Evolutionary conservation across 2,113 vertebrate genomes (phyloP), one percentile per base, ranked within the genome.

Genomic region (Madoqua kirkii): DNA sequence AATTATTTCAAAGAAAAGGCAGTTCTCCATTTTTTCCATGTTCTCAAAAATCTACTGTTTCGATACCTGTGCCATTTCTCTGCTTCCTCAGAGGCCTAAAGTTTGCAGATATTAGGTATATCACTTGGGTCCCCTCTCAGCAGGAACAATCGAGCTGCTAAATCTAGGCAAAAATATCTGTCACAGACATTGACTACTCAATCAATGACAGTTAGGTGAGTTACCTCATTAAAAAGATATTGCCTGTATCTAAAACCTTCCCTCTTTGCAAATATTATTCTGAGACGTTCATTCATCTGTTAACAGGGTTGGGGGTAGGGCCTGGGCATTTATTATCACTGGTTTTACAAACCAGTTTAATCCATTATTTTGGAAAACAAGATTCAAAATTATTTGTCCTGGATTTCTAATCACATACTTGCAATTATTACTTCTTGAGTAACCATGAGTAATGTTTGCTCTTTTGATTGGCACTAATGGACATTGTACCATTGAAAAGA

Each of bases 351-450:
- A 96, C 25, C 7, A 25, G 13, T 89, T 87, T 11, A 43, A 45
- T 64, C 54, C 3, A 36, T 91, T 88, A 21, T 87, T 92, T 83
- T 54, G 9, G 3, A 82, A 93, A 64, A 74, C 3, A 7, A 62
- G 3, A 93, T 89, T 89, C 10, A 82, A 93, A 97, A 21, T 89
- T 27, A 82, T 43, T 67, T 85, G 17, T 71, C 29, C 29, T 93
- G 4, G 13, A 83, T 96, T 82, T 91, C 36, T 84, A 50, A 60
- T 71, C 86, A 9, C 17, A 43, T 81, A 60, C 79, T 89, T 76
- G 29, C 0, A 29, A 8, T 90, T 93, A 43, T 62, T 83, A 62
- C 5, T 92, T 94, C 8, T 87, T 76, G 11, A 33, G 13, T 33
- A 92, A n/a, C 21, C 36, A 11, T 93, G 88, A 48, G 74, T 88